Conservation (phyloP, 2,113 vertebrate genomes). For the Reinhardtius hippoglossoides region DNA sequence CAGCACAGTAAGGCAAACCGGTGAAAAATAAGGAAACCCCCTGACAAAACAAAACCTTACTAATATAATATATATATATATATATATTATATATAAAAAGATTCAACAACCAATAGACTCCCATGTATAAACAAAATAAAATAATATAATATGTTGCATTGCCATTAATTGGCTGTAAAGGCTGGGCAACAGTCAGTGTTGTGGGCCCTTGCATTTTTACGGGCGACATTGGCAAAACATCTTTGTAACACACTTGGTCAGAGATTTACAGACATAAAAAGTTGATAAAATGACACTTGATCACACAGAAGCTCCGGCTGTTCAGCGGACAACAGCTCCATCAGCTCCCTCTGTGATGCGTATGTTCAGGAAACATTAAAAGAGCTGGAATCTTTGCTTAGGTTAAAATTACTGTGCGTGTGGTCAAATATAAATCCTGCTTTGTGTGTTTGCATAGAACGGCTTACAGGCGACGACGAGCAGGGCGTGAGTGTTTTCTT, state of each 20-base stretch:
- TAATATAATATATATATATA: neutral
- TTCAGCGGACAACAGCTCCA: conserved; percentile 3
- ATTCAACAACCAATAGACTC: conserved; percentile 38
- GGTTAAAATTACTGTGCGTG: conserved; percentile 1
- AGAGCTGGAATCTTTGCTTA: conserved; percentile 6
- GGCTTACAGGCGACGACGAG: neutral
- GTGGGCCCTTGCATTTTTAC: conserved; percentile 1
- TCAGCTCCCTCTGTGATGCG: neutral
- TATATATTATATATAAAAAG: conserved; percentile 15
- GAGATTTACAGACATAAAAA: conserved; percentile 33
- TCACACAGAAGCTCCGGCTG: conserved; percentile 13
- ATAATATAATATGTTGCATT: conserved; percentile 43
- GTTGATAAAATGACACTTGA: conserved; percentile 20
- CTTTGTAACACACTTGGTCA: conserved; percentile 32
- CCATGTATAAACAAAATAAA: conserved; percentile 44
- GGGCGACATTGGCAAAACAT: conserved; percentile 21
- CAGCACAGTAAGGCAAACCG: conserved; percentile 76
- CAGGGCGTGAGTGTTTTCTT: neutral
- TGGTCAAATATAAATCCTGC: neutral
- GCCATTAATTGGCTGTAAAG: conserved; percentile 44
- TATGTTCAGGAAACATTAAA: conserved; percentile 1
- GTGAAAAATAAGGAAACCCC: conserved; percentile 68
- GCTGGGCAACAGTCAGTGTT: conserved; percentile 32
- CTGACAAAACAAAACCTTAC: conserved; percentile 26
- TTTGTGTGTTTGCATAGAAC: conserved; percentile 43